Evolutionary conservation across 2,888 invertebrate genomes (phyloP).

Genomic region (Caenorhabditis becei): DNA sequence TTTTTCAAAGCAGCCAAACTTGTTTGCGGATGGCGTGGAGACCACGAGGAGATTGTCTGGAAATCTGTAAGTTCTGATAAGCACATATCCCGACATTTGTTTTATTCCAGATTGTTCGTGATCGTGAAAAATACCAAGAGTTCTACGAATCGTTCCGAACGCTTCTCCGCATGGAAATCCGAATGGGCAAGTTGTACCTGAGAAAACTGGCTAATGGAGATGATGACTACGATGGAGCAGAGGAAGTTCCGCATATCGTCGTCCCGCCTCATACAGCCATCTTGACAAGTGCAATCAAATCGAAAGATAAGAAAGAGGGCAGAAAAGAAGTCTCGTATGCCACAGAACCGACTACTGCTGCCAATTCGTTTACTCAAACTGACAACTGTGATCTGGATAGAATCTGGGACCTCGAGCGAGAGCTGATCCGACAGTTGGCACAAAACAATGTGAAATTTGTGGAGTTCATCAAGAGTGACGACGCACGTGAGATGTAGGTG

Average conservation of each 20-base stretch:
- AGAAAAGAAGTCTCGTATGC: slow-evolving; percentile 19
- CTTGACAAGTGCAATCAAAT: slow-evolving; percentile 4
- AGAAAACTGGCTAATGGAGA: slow-evolving; percentile 13
- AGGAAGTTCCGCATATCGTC: not conserved
- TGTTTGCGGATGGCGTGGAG: slow-evolving; percentile 20
- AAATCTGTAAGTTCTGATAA: slow-evolving; percentile 7
- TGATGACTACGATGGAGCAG: not conserved
- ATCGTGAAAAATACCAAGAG: slow-evolving; percentile 28
- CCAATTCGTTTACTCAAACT: not conserved
- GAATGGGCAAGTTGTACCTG: slow-evolving; percentile 28
- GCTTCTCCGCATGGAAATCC: slow-evolving; percentile 37
- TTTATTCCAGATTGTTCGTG: slow-evolving; percentile 16
- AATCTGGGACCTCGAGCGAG: slow-evolving; percentile 26
- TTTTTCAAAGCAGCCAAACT: slow-evolving; percentile 16
- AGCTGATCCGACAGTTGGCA: slow-evolving; percentile 21
- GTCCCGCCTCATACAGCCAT: not conserved
- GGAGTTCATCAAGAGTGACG: slow-evolving; percentile 16
- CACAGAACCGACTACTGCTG: not conserved
- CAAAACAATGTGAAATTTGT: slow-evolving; percentile 12
- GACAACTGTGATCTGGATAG: slow-evolving; percentile 9
- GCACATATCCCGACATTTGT: no score
- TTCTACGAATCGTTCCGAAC: slow-evolving; percentile 24
- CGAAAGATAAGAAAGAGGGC: not conserved
- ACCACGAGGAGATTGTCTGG: slow-evolving; percentile 27
- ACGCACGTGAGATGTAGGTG: slow-evolving; percentile 33